phyloP scores from a whole-genome alignment of 2,797 vertebrate species.

The Arremon brunneinucha region DNA sequence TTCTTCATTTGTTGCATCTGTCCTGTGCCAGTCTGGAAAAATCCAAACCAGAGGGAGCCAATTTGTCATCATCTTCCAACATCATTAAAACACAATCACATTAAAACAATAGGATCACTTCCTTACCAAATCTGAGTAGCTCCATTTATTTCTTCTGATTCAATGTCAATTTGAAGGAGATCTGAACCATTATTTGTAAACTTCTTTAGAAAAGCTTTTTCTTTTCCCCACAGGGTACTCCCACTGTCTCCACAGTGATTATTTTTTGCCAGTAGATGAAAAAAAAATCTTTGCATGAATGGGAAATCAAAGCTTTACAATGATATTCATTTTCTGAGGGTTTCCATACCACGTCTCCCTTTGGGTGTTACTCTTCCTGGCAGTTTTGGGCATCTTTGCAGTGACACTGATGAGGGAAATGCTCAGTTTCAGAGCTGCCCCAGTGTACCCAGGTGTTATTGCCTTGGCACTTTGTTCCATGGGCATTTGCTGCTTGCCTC shows the following conservation, averaged over 20 bases:
- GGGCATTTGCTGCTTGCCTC: conserved; percentile 15
- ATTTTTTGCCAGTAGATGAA: neutral
- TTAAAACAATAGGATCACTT: conserved; percentile 14
- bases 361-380: neutral
- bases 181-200: neutral
- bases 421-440: neutral
- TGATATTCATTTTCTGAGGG: neutral
- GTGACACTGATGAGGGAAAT: neutral
- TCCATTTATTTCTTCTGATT: conserved; percentile 1
- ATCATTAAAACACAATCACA: conserved; percentile 7
- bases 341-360: neutral
- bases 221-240: neutral
- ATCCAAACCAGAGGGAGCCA: neutral
- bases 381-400: neutral
- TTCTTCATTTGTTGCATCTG: conserved; percentile 3
- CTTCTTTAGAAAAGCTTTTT: neutral
- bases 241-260: neutral
- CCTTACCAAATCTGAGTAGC: neutral
- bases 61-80: conserved; percentile 2
- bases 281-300: neutral
- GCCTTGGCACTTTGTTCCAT: conserved; percentile 8
- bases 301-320: neutral
- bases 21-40: conserved; percentile 28
- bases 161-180: neutral
- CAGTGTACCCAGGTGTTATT: neutral